These are phyloP conservation scores for Drosophila mojavensis DNA, from an alignment of 1,140 invertebrate species.

Conservation along the genomic window DNA sequence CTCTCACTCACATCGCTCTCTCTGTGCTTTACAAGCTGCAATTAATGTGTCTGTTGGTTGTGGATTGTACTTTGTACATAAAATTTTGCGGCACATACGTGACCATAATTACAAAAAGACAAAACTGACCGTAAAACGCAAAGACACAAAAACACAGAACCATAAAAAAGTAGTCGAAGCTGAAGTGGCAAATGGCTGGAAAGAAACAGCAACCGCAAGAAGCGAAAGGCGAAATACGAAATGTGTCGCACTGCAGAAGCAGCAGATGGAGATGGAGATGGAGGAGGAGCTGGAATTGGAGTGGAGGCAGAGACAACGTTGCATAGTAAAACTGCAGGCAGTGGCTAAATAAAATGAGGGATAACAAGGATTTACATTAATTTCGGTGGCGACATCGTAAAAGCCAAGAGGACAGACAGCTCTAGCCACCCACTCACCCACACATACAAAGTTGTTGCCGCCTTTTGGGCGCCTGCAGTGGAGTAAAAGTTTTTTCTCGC, in stretches of 20 bases:
- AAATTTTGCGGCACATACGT: conserved; percentile 58
- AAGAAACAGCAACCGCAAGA: conserved; percentile 27
- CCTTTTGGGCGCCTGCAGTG: conserved; percentile 11
- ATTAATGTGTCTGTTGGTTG: conserved; percentile 44
- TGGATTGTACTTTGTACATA: conserved; percentile 38
- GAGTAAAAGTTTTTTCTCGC: conserved; percentile 35
- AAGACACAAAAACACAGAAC: conserved; percentile 16
- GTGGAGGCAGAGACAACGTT: not conserved
- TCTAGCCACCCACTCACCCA: not conserved
- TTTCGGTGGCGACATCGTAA: conserved; percentile 48
- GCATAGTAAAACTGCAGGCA: conserved; percentile 51
- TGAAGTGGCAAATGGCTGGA: conserved; percentile 37
- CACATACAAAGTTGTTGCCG: conserved; percentile 27
- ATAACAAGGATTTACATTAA: conserved; percentile 63
- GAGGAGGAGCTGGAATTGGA: not conserved
- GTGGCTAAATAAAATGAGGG: conserved; percentile 55
- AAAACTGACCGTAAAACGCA: conserved; percentile 41
- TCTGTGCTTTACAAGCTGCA: conserved; percentile 47
- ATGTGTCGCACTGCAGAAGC: conserved; percentile 47
- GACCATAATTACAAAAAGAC: conserved; percentile 58
- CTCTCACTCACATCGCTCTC: no score
- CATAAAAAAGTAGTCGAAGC: conserved; percentile 46
- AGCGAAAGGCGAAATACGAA: conserved; percentile 43
- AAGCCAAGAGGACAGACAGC: conserved; percentile 20
- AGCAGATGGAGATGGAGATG: not conserved